Evolutionary conservation across 2,888 invertebrate species (phyloP), one percentile per base, ranked within the genome.

Genomic region (Pycnomerus fuliginosus): DNA sequence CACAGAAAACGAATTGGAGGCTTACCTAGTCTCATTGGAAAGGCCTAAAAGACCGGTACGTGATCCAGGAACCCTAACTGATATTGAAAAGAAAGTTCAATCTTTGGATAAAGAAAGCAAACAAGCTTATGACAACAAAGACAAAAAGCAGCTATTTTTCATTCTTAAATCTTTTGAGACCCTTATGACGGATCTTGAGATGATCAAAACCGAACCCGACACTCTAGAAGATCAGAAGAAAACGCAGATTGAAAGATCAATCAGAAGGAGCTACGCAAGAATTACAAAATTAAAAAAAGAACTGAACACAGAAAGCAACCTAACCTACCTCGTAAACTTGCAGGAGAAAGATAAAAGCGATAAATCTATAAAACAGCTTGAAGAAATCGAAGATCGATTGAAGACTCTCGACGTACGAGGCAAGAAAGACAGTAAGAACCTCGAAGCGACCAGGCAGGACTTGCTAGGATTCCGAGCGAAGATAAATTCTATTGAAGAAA

Each of bases 151-250:
- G 30, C 31, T 62, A 4, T 48, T 53, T 31, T 39, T 58, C 8
- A 45, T 55, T 27, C 31, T 51, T 17, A 35, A 52, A 16, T 58
- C 57, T 2, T 46, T 61, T 1, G 47, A 55, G 39, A 48, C 53
- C 2, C 35, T 62, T 3, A 56, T 52, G 8, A 52, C 50, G 1
- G 55, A 60, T 28, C 39, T 62, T 7, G 60, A 61, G 32, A 46
- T 58, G 52, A 50, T 62, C 8, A 55, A 41, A 38, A 42, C 44
- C 10, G n/a, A n/a, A n/a, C n/a, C n/a, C n/a, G n/a, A n/a, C n/a
- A n/a, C n/a, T n/a, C n/a, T n/a, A n/a, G n/a, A n/a, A n/a, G n/a
- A n/a, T n/a, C n/a, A n/a, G n/a, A n/a, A n/a, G n/a, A n/a, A n/a
- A n/a, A n/a, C n/a, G n/a, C n/a, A n/a, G n/a, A n/a, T n/a, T n/a